Evolutionary conservation across 1,140 invertebrate species (phyloP).

Genomic region (Procambarus clarkii): DNA sequence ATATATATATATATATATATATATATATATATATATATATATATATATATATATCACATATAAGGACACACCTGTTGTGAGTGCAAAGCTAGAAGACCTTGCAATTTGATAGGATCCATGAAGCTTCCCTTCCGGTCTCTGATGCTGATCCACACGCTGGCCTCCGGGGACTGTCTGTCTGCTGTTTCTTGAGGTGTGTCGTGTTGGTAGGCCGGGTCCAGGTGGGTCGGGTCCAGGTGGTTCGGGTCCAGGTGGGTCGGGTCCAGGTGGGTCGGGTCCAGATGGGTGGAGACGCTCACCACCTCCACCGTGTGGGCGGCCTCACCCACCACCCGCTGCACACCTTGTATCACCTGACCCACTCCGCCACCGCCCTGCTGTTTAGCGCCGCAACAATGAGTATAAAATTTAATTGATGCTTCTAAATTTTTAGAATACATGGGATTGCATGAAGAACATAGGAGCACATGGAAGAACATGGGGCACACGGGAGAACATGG

Average conservation of each 20-base stretch:
- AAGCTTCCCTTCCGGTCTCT: not conserved
- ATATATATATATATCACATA: too few species aligned
- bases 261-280: not conserved
- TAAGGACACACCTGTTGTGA: not conserved
- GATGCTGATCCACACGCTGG: slow-evolving; percentile 46
- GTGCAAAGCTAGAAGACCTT: slow-evolving; percentile 21
- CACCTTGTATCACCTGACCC: slow-evolving; percentile 13
- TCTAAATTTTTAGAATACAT: too few species aligned
- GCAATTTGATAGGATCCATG: slow-evolving; percentile 41
- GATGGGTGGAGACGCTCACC: slow-evolving; percentile 24
- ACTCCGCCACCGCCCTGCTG: slow-evolving; percentile 38
- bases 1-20: too few species aligned
- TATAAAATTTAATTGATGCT: too few species aligned
- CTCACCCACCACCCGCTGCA: slow-evolving; percentile 16
- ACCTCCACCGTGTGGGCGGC: slow-evolving; percentile 11
- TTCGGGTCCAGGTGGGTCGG: not conserved
- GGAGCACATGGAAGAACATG: too few species aligned
- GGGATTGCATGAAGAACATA: too few species aligned
- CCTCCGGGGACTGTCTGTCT: not conserved
- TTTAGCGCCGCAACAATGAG: not conserved
- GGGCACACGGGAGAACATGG: too few species aligned
- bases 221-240: not conserved
- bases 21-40: too few species aligned
- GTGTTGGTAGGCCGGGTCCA: not conserved
- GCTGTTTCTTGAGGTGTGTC: too few species aligned